Conservation (phyloP, 2,113 vertebrate species). For the Pelobates fuscus region DNA sequence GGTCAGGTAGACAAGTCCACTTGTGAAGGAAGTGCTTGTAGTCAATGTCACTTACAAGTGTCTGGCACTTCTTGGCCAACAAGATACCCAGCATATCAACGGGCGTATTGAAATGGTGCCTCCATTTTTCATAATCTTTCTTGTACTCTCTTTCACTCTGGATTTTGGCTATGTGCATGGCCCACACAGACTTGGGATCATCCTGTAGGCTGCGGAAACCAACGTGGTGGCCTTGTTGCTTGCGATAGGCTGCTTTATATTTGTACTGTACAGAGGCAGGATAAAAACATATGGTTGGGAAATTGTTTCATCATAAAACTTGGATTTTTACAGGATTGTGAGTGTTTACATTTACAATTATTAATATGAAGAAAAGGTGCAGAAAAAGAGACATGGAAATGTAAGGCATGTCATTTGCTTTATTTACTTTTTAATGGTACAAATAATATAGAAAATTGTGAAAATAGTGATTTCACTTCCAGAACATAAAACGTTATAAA, state of each 20-base stretch:
- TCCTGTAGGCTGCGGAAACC: slow-evolving; percentile 67
- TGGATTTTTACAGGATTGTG: no score
- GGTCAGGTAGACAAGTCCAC: slow-evolving; percentile 81
- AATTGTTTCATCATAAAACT: no score
- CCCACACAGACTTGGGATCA: slow-evolving; percentile 73
- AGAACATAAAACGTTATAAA: no score
- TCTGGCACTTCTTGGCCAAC: slow-evolving; percentile 78
- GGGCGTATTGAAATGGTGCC: slow-evolving; percentile 71
- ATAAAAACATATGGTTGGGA: no score
- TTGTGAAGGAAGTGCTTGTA: slow-evolving; percentile 73
- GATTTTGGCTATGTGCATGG: slow-evolving; percentile 71
- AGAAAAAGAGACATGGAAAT: no score
- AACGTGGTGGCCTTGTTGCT: slow-evolving; percentile 74
- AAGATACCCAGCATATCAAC: slow-evolving; percentile 78
- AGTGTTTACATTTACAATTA: no score
- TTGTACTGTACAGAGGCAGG: slow-evolving; percentile 64
- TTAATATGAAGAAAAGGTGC: no score
- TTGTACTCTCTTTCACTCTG: slow-evolving; percentile 74
- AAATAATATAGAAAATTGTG: no score
- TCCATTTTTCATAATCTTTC: slow-evolving; percentile 75
- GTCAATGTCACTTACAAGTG: slow-evolving; percentile 72
- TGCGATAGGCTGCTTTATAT: slow-evolving; percentile 72
- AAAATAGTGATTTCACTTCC: no score
- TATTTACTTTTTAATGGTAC: no score
- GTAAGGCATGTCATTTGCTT: no score